Conservation (phyloP, 2,113 vertebrate genomes). For the Microcebus lehilahytsara region DNA sequence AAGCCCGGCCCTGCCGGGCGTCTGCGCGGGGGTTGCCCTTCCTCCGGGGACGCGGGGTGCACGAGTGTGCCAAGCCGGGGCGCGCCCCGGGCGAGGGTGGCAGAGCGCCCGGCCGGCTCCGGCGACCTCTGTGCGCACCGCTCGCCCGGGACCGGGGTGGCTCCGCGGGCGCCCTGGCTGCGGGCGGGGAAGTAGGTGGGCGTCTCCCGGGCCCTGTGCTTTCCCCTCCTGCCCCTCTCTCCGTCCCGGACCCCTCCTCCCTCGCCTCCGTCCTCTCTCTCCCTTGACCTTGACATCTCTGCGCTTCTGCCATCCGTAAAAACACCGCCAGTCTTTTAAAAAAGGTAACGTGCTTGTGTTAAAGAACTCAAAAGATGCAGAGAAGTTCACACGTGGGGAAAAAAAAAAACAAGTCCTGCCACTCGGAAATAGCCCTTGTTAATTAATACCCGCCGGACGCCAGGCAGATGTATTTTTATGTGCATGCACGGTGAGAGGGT, state of each 20-base stretch:
- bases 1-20: not conserved
- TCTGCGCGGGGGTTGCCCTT: not conserved
- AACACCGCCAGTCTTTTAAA: not conserved
- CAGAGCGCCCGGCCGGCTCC: fast-evolving
- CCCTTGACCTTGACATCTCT: not conserved
- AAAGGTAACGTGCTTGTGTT: not conserved
- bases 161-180: not conserved
- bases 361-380: not conserved
- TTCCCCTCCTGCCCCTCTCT: too few relatives aligned
- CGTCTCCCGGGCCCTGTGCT: not conserved
- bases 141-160: not conserved
- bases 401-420: not conserved
- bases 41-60: not conserved
- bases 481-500: not conserved
- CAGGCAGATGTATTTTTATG: not conserved
- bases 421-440: not conserved
- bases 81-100: not conserved
- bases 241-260: not conserved
- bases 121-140: not conserved
- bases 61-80: not conserved
- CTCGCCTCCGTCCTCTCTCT: not conserved
- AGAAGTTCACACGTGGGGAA: not conserved
- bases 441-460: not conserved
- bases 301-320: not conserved
- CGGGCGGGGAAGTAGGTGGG: constrained; percentile 6